Percentiles rank a stretch among this genome's conserved stretches.
Evolutionary conservation across 35 echinoderm and acorn worm species (phyloP).

Genomic region (Apostichopus parvimensis): DNA sequence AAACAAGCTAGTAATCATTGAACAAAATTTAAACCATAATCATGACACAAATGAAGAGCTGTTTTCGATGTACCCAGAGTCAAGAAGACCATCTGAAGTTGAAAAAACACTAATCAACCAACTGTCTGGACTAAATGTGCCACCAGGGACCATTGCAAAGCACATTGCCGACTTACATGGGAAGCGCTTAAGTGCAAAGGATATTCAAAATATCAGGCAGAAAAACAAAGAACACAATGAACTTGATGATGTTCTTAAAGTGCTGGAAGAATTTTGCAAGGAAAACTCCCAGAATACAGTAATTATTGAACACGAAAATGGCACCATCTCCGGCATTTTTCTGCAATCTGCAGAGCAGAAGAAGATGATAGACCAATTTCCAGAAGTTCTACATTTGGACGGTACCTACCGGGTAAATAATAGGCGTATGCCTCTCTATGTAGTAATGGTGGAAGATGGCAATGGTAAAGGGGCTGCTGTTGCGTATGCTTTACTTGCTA

Average conservation of each 20-base stretch:
- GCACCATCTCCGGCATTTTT: background rate
- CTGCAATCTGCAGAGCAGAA: conserved; percentile 21
- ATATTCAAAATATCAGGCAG: conserved; percentile 23
- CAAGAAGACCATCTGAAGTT: background rate
- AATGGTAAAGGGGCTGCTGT: background rate
- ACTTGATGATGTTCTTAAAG: background rate
- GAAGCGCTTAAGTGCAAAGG: conserved; percentile 30
- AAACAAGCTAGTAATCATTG: background rate
- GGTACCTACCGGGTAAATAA: conserved; percentile 41
- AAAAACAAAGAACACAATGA: background rate
- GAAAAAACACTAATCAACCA: background rate
- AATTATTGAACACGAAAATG: conserved; percentile 2
- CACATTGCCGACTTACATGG: conserved; percentile 4
- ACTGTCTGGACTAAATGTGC: conserved; percentile 28
- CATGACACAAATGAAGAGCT: background rate
- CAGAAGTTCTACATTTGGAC: conserved; percentile 27
- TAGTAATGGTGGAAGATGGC: conserved; percentile 50
- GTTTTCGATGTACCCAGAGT: background rate
- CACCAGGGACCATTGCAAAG: conserved; percentile 25
- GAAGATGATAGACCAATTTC: conserved; percentile 22
- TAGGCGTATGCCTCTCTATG: conserved; percentile 24
- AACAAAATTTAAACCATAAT: conserved; percentile 9
- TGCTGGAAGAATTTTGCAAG: conserved; percentile 39
- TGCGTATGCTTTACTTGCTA: conserved; percentile 20
- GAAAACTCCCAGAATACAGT: conserved; percentile 36